Conservation (phyloP, 2,888 invertebrate species). For the Cerastoderma edule region DNA sequence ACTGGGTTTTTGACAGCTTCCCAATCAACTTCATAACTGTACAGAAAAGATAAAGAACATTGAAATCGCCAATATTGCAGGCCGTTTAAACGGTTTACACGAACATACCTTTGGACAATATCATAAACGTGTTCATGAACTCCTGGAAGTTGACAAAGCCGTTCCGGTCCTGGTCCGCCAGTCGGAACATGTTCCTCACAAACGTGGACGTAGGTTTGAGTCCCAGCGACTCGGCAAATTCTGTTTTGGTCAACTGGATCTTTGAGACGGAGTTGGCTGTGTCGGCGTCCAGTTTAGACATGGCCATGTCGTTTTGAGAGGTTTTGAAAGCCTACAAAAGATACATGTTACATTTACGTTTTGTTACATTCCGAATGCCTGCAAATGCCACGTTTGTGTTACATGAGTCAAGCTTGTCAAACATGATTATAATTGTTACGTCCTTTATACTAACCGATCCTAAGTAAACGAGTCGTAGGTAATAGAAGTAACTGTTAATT, state of each 20-base stretch:
- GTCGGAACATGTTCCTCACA: conserved; percentile 86
- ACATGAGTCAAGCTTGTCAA: no score
- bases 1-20: no score
- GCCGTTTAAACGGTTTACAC: neutral
- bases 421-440: no score
- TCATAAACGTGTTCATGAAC: conserved; percentile 86
- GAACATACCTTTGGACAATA: conserved; percentile 85
- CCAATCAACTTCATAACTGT: no score
- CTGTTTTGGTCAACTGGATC: conserved; percentile 78
- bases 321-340: conserved; percentile 20
- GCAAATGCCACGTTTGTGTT: no score
- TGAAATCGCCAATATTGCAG: no score
- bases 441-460: no score
- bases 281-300: conserved; percentile 31
- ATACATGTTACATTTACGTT: no score
- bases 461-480: no score
- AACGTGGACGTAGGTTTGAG: conserved; percentile 86
- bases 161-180: conserved; percentile 86
- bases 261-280: conserved; percentile 57
- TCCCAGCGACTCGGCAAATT: conserved; percentile 87
- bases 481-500: no score
- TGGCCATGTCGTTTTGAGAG: conserved; percentile 12
- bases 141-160: conserved; percentile 87
- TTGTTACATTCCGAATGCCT: no score
- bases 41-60: no score